Evolutionary conservation across 2,888 invertebrate genomes (phyloP).

Genomic region (Rosalia funebris): DNA sequence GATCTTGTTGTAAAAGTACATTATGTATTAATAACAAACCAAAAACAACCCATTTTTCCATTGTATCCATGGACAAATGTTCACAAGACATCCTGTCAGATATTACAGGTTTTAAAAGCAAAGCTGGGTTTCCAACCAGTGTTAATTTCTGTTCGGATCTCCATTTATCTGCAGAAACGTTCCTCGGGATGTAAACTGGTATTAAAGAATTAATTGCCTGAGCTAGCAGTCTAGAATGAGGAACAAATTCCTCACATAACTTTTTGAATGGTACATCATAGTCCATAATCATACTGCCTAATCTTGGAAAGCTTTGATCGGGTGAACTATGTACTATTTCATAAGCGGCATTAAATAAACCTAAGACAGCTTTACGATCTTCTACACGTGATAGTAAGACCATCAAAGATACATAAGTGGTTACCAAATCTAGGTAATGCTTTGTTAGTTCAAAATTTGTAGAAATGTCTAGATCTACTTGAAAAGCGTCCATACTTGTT

Average conservation of each 20-base stretch:
- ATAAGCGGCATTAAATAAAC: conserved; percentile 97
- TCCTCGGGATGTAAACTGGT: conserved; percentile 88
- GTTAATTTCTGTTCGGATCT: conserved; percentile 92
- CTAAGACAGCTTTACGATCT: conserved; percentile 96
- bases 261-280: conserved; percentile 96
- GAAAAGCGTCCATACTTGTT: conserved; percentile 97
- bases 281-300: conserved; percentile 98
- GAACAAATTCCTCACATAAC: conserved; percentile 95
- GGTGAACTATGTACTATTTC: conserved; percentile 91
- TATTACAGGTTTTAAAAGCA: conserved; percentile 91
- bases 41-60: conserved; percentile 98
- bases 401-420: conserved; percentile 95
- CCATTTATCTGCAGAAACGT: conserved; percentile 94
- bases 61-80: conserved; percentile 91
- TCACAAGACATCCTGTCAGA: conserved; percentile 98
- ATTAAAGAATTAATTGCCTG: conserved; percentile 89
- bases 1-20: conserved; percentile 78
- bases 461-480: conserved; percentile 93
- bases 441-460: conserved; percentile 96
- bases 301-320: conserved; percentile 91
- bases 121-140: conserved; percentile 93
- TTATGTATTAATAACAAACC: conserved; percentile 92
- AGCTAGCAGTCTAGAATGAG: conserved; percentile 87
- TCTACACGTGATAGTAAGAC: conserved; percentile 97
- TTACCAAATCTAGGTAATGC: conserved; percentile 93